A percentile compares a stretch with the other conserved stretches of the same genome.
phyloP scores from a whole-genome alignment of 92 coral and sea anemone genomes.

The Actinernus sp. region DNA sequence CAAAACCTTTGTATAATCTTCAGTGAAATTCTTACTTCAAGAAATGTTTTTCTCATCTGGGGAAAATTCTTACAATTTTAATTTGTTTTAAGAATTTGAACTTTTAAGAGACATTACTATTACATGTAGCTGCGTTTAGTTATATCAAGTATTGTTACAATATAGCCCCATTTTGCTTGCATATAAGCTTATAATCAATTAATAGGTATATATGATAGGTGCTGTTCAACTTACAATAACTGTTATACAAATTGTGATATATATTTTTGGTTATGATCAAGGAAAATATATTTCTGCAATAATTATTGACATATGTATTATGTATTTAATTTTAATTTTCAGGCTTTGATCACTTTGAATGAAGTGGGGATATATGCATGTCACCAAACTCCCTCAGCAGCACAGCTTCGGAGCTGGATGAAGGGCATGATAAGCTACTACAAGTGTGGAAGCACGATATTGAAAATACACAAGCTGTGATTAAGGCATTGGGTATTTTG shows the following conservation, averaged over 20 bases:
- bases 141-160: too few relatives aligned
- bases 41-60: too few relatives aligned
- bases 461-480: background rate
- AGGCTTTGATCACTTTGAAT: background rate
- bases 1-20: too few relatives aligned
- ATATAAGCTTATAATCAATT: too few relatives aligned
- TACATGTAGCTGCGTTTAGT: too few relatives aligned
- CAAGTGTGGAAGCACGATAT: background rate
- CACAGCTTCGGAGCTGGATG: background rate
- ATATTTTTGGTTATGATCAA: background rate
- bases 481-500: background rate
- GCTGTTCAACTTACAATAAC: background rate
- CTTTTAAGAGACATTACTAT: too few relatives aligned
- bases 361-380: background rate
- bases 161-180: too few relatives aligned
- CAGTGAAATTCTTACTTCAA: too few relatives aligned
- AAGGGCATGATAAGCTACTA: background rate
- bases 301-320: background rate
- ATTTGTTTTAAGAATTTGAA: too few relatives aligned
- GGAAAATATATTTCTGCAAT: background rate
- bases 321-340: too few relatives aligned
- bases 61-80: too few relatives aligned
- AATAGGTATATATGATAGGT: background rate
- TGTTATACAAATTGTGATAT: background rate
- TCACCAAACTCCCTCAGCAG: background rate